These are phyloP conservation scores for Panonychus citri DNA, from an alignment of 1,140 invertebrate genomes.

Conservation along the genomic window DNA sequence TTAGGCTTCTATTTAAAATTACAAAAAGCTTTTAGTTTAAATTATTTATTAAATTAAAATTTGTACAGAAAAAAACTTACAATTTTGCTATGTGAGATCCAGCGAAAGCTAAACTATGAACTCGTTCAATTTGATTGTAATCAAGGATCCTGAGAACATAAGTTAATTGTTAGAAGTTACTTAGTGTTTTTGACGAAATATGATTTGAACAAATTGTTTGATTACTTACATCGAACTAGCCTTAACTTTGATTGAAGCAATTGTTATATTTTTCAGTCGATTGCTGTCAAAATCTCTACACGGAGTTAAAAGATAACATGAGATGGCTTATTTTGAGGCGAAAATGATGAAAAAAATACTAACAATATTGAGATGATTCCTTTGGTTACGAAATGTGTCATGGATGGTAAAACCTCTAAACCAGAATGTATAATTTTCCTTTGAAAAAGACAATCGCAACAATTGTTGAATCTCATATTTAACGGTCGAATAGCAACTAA, in stretches of 20 bases:
- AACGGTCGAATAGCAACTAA: not conserved
- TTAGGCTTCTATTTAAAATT: slow-evolving; percentile 32
- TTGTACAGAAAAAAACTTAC: slow-evolving; percentile 29
- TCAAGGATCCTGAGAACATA: slow-evolving; percentile 18
- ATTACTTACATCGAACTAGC: slow-evolving; percentile 33
- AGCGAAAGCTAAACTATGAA: slow-evolving; percentile 36
- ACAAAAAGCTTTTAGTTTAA: not conserved
- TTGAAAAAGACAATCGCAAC: slow-evolving; percentile 15
- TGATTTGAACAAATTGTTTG: not conserved
- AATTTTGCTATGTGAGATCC: slow-evolving; percentile 37
- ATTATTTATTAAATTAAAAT: not conserved
- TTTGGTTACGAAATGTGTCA: slow-evolving; percentile 23
- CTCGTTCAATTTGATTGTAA: slow-evolving; percentile 32
- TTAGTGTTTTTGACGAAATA: not conserved
- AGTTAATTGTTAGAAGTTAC: not conserved
- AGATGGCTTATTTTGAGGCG: not conserved
- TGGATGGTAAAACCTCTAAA: slow-evolving; percentile 26
- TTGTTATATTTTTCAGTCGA: slow-evolving; percentile 26
- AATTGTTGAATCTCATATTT: too few species aligned
- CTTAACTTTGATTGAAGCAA: slow-evolving; percentile 27
- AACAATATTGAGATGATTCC: slow-evolving; percentile 33
- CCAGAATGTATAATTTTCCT: slow-evolving; percentile 32
- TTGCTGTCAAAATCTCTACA: slow-evolving; percentile 33
- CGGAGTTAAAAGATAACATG: slow-evolving; percentile 1
- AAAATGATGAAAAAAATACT: slow-evolving; percentile 19